phyloP scores from a whole-genome alignment of 2,888 invertebrate species.

The Orgyia antiqua region DNA sequence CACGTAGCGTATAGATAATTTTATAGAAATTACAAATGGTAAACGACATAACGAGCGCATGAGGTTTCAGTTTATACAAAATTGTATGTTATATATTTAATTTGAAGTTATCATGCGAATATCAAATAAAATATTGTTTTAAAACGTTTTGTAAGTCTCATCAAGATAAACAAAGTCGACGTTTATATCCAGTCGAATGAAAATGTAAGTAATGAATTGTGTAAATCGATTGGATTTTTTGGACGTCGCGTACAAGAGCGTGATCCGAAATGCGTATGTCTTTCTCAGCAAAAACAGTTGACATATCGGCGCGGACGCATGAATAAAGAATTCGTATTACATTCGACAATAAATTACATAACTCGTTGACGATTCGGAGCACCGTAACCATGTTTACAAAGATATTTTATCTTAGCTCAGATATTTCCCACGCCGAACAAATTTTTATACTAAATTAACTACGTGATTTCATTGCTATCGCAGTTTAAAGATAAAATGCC shows the following conservation, averaged over 20 bases:
- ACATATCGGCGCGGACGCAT: constrained; percentile 7
- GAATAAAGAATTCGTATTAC: constrained; percentile 6
- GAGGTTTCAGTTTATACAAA: constrained; percentile 20
- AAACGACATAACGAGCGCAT: constrained; percentile 22
- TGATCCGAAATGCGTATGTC: constrained; percentile 2
- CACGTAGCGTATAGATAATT: constrained; percentile 33
- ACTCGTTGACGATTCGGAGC: constrained; percentile 2
- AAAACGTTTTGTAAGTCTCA: constrained; percentile 4
- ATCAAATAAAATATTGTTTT: constrained; percentile 18
- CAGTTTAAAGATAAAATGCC: no score
- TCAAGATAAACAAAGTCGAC: background rate
- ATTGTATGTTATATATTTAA: constrained; percentile 10
- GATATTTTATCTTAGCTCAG: constrained; percentile 2
- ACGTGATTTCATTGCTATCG: background rate
- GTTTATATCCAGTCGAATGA: background rate
- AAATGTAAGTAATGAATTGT: constrained; percentile 3
- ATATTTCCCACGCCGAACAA: background rate
- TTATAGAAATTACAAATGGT: constrained; percentile 33
- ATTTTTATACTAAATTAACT: background rate
- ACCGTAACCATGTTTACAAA: constrained; percentile 3
- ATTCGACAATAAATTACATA: constrained; percentile 7
- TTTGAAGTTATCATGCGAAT: constrained; percentile 18
- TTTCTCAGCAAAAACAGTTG: constrained; percentile 5
- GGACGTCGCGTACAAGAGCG: background rate
- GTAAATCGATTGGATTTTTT: constrained; percentile 1